These are phyloP conservation scores for Coptotermes formosanus DNA, from an alignment of 1,140 invertebrate genomes.

Conservation along the genomic window DNA sequence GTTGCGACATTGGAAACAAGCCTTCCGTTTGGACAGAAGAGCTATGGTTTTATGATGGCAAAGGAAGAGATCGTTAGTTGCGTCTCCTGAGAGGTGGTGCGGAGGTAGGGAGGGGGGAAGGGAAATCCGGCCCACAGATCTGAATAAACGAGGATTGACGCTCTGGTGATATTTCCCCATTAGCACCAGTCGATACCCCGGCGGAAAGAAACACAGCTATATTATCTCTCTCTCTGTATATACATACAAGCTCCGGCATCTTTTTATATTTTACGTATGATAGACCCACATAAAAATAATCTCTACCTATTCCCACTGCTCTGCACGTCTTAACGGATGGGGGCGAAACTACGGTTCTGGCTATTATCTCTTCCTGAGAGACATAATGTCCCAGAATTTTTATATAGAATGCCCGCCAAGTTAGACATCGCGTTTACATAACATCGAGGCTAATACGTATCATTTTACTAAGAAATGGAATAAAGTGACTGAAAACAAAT, in stretches of 20 bases:
- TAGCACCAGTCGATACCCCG: conserved; percentile 24
- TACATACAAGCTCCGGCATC: background rate
- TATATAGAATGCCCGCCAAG: background rate
- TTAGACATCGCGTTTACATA: background rate
- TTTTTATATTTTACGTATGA: conserved; percentile 14
- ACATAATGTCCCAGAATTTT: background rate
- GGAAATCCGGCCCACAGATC: conserved; percentile 14
- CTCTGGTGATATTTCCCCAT: conserved; percentile 29
- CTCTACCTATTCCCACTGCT: background rate
- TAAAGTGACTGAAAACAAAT: too few species aligned
- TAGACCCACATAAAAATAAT: conserved; percentile 11
- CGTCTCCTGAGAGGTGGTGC: background rate
- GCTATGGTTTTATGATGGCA: conserved; percentile 28
- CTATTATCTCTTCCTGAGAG: background rate
- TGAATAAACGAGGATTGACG: conserved; percentile 31
- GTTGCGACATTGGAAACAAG: background rate
- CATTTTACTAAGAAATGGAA: too few species aligned
- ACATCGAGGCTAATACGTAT: too few species aligned
- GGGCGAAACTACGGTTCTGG: background rate
- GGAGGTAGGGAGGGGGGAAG: background rate
- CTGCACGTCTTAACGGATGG: background rate
- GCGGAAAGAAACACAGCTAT: background rate
- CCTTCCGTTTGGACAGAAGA: background rate
- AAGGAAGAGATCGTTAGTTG: conserved; percentile 24
- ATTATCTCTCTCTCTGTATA: background rate